Percentiles rank a stretch among this genome's conserved stretches.
Evolutionary conservation across 2,888 invertebrate genomes (phyloP).

Genomic region (Itoplectis maculator): DNA sequence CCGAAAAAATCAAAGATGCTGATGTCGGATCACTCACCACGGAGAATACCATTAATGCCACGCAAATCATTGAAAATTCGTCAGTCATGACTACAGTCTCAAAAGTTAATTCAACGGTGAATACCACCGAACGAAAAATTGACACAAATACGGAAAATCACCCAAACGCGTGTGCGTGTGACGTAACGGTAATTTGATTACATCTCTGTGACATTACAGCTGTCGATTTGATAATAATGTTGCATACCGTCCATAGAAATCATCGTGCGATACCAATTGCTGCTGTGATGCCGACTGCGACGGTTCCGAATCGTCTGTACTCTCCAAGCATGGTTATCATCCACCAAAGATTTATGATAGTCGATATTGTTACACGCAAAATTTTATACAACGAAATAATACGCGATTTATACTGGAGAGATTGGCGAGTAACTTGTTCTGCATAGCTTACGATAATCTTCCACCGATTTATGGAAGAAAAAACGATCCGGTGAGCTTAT

Average conservation of each 20-base stretch:
- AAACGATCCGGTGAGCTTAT: conserved; percentile 70
- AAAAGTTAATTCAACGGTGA: conserved; percentile 18
- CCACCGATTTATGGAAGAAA: conserved; percentile 82
- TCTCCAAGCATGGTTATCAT: conserved; percentile 87
- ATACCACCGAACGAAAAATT: conserved; percentile 26
- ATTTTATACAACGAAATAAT: conserved; percentile 86
- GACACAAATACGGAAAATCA: conserved; percentile 69
- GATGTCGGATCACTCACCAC: conserved; percentile 14
- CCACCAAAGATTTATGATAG: conserved; percentile 79
- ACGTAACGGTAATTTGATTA: conserved; percentile 85
- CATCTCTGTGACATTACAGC: not conserved
- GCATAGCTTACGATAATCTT: conserved; percentile 87
- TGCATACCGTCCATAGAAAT: conserved; percentile 63
- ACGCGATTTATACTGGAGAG: conserved; percentile 83
- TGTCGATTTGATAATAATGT: not conserved
- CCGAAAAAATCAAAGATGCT: conserved; percentile 32
- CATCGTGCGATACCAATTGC: conserved; percentile 92
- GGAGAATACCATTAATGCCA: conserved; percentile 49
- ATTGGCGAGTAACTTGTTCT: conserved; percentile 86
- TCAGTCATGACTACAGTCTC: conserved; percentile 30
- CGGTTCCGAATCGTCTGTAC: conserved; percentile 86
- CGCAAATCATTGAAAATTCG: conserved; percentile 58
- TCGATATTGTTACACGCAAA: conserved; percentile 86
- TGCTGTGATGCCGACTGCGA: conserved; percentile 93
- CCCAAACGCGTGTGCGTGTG: conserved; percentile 86